Percentiles rank a stretch among this genome's conserved stretches.
Evolutionary conservation across 2,113 vertebrate species (phyloP).

Genomic region (Daphoenositta chrysoptera): DNA sequence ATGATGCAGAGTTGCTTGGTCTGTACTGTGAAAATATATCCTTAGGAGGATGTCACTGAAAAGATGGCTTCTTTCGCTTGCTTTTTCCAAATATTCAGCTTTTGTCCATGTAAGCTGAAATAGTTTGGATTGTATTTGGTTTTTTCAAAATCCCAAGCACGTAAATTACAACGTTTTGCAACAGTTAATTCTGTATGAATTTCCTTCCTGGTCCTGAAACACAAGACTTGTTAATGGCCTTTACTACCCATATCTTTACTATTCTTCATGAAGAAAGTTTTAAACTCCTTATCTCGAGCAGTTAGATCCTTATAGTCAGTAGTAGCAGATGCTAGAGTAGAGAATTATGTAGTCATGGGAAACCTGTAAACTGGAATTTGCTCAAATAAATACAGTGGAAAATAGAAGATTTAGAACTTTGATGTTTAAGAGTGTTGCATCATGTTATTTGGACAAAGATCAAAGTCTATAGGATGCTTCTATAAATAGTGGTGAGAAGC

Average conservation of each 20-base stretch:
- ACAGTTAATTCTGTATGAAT: not conserved
- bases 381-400: not conserved
- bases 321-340: not conserved
- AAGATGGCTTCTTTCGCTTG: not conserved
- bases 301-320: not conserved
- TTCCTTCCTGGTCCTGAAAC: not conserved
- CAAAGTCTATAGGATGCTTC: accelerated
- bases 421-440: not conserved
- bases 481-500: not conserved
- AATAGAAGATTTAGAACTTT: not conserved
- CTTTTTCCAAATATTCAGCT: not conserved
- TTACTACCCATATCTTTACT: not conserved
- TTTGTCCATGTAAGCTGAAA: not conserved
- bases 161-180: not conserved
- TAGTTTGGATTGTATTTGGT: not conserved
- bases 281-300: not conserved
- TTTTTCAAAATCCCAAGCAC: not conserved
- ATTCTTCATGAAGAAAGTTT: not conserved
- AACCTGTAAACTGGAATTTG: not conserved
- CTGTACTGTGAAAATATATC: not conserved
- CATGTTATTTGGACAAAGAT: not conserved
- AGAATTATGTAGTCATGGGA: not conserved
- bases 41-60: not conserved
- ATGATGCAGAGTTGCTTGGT: not conserved
- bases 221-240: not conserved